Conservation (phyloP, 2,888 invertebrate genomes). For the Salpingus planirostris region DNA sequence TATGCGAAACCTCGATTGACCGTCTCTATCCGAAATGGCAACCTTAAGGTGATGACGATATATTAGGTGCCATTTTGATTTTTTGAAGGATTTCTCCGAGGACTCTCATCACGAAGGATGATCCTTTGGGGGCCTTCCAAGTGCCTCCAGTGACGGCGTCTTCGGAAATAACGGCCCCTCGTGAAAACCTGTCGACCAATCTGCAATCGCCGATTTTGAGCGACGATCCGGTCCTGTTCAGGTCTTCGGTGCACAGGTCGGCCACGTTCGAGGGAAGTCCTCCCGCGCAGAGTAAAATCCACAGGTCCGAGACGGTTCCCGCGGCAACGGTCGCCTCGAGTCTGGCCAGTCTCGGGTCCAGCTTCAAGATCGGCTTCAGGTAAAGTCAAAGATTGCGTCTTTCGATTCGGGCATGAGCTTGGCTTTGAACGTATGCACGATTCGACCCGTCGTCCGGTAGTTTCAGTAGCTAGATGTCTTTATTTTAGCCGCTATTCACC, state of each 20-base stretch:
- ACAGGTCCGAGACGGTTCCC: conserved; percentile 68
- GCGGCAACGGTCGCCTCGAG: conserved; percentile 65
- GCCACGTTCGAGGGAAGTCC: conserved; percentile 48
- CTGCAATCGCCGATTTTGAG: conserved; percentile 38
- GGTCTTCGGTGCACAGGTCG: conserved; percentile 43
- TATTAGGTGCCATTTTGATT: not conserved
- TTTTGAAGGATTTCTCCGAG: conserved; percentile 56
- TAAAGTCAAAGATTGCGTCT: no score
- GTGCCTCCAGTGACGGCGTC: conserved; percentile 34
- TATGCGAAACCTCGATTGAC: no score
- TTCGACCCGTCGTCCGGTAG: no score
- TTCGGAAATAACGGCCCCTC: conserved; percentile 20
- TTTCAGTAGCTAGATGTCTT: conserved; percentile 35
- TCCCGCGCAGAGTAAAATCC: conserved; percentile 45
- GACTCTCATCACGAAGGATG: conserved; percentile 84
- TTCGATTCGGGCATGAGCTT: no score
- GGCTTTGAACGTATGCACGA: no score
- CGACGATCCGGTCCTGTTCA: conserved; percentile 62
- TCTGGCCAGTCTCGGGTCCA: conserved; percentile 70
- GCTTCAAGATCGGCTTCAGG: conserved; percentile 80
- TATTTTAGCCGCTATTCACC: conserved; percentile 74
- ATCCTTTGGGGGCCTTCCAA: conserved; percentile 77
- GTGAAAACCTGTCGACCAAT: not conserved
- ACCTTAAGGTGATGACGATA: no score
- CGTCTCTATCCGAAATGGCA: no score